Conservation (phyloP, 2,888 invertebrate genomes). For the Eristalis pertinax region DNA sequence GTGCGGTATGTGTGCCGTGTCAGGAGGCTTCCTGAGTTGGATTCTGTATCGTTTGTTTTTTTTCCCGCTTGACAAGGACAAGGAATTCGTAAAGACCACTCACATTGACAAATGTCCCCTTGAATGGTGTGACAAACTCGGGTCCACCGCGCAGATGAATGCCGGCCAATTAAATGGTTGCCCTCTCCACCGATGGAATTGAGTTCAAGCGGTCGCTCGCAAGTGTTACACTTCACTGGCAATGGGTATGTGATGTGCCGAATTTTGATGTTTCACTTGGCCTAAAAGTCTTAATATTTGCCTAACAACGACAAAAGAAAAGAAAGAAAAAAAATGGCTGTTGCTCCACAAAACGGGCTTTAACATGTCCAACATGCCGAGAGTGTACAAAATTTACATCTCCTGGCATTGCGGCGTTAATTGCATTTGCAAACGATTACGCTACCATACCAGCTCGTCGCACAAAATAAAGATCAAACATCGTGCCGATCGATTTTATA, state of each 20-base stretch:
- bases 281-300: not conserved
- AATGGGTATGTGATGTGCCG: not conserved
- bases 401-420: slow-evolving; percentile 66
- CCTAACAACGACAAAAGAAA: no score
- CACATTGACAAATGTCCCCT: slow-evolving; percentile 13
- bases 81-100: slow-evolving; percentile 17
- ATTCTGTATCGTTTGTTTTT: not conserved
- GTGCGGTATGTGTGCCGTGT: slow-evolving; percentile 25
- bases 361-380: not conserved
- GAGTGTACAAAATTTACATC: slow-evolving; percentile 62
- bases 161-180: no score
- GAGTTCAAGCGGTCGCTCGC: not conserved
- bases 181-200: not conserved
- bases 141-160: not conserved
- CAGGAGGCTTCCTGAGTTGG: slow-evolving; percentile 12
- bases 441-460: not conserved
- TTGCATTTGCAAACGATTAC: slow-evolving; percentile 59
- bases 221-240: not conserved
- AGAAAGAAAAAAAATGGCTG: no score
- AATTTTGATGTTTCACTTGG: not conserved
- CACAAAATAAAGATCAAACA: slow-evolving; percentile 42
- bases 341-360: not conserved
- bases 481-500: slow-evolving; percentile 54
- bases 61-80: slow-evolving; percentile 7
- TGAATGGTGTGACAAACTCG: not conserved